phyloP scores from a whole-genome alignment of 1,140 invertebrate species.

The Metaphire vulgaris region DNA sequence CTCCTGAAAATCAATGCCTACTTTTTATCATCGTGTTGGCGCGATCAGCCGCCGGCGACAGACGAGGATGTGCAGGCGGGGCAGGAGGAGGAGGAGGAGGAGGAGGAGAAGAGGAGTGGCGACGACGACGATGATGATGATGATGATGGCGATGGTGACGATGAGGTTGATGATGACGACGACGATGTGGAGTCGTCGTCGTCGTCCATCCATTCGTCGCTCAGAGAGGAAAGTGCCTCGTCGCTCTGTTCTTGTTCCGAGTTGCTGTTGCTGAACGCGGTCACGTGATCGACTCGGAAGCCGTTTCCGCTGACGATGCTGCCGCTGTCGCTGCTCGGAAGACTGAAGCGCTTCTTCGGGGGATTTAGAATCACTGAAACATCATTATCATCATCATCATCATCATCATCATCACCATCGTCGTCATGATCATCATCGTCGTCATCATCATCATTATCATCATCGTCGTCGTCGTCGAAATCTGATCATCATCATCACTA shows the following conservation, averaged over 20 bases:
- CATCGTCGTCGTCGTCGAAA: neutral
- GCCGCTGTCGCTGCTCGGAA: too few species aligned
- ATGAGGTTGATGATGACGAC: too few species aligned
- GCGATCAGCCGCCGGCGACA: neutral
- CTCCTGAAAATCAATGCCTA: neutral
- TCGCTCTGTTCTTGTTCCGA: neutral
- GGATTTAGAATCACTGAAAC: too few species aligned
- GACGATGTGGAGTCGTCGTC: too few species aligned
- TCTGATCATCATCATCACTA: conserved; percentile 2
- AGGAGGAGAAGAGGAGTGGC: too few species aligned
- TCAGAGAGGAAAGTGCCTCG: neutral
- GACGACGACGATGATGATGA: too few species aligned
- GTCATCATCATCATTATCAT: neutral
- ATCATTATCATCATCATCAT: conserved; percentile 1
- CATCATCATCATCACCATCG: neutral
- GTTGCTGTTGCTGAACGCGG: neutral
- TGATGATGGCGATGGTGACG: too few species aligned
- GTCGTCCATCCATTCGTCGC: neutral
- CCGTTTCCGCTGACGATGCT: too few species aligned
- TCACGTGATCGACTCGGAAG: too few species aligned
- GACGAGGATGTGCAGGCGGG: too few species aligned
- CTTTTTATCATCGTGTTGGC: neutral
- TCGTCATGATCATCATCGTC: neutral
- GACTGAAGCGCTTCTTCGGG: neutral
- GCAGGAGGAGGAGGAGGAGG: too few species aligned